Evolutionary conservation across 2,113 vertebrate species (phyloP).

Genomic region (Microtus pennsylvanicus): DNA sequence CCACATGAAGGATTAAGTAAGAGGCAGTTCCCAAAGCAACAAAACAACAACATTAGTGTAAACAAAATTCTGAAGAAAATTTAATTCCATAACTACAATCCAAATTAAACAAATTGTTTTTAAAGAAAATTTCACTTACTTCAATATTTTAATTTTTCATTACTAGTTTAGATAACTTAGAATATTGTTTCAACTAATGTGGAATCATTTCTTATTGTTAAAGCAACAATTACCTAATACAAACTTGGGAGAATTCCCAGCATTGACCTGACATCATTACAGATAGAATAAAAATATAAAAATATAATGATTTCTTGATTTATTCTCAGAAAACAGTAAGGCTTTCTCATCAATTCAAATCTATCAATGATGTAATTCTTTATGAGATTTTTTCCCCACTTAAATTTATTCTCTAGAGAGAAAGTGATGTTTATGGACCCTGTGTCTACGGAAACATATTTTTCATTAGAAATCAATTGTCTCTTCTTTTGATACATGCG

Average conservation of each 20-base stretch:
- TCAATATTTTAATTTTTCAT: background rate
- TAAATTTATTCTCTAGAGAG: constrained; percentile 68
- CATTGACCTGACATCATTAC: constrained; percentile 52
- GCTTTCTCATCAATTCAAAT: constrained; percentile 66
- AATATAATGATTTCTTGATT: constrained; percentile 33
- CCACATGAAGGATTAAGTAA: background rate
- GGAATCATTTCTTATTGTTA: constrained; percentile 10
- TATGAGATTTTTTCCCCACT: constrained; percentile 39
- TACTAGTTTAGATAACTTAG: background rate
- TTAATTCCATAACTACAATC: constrained; percentile 16
- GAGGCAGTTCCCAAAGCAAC: background rate
- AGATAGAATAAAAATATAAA: background rate
- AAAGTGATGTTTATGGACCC: constrained; percentile 63
- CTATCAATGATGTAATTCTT: constrained; percentile 74
- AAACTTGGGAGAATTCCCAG: constrained; percentile 51
- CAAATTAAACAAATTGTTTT: constrained; percentile 10
- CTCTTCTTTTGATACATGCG: constrained; percentile 56
- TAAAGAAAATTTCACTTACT: constrained; percentile 5
- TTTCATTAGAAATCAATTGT: constrained; percentile 75
- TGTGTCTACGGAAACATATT: constrained; percentile 57
- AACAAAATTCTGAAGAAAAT: constrained; percentile 22
- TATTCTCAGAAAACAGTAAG: constrained; percentile 70
- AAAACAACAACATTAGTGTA: background rate
- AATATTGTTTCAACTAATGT: constrained; percentile 11
- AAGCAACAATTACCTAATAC: constrained; percentile 11